Conservation (phyloP, 2,888 invertebrate genomes). For the Baccha elongata region DNA sequence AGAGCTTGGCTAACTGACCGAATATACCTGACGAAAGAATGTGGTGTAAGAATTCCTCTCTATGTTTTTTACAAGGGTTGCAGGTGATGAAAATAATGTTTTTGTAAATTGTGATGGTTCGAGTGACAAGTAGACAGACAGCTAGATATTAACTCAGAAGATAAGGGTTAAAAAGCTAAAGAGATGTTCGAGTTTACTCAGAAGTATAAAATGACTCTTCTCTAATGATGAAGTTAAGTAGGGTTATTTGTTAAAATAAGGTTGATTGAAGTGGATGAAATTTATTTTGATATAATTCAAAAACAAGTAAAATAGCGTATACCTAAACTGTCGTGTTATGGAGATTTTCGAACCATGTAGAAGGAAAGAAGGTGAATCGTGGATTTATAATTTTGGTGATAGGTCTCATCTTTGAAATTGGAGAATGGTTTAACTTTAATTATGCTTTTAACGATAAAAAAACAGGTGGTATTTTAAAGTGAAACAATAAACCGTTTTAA, state of each 20-base stretch:
- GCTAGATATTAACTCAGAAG: slow-evolving; percentile 56
- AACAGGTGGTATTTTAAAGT: neutral
- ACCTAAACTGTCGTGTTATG: too few relatives aligned
- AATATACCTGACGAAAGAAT: slow-evolving; percentile 46
- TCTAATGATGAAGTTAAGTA: slow-evolving; percentile 51
- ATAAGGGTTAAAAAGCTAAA: slow-evolving; percentile 65
- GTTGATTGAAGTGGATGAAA: slow-evolving; percentile 69
- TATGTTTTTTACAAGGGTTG: too few relatives aligned
- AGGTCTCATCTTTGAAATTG: neutral
- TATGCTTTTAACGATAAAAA: neutral
- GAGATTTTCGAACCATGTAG: slow-evolving; percentile 18
- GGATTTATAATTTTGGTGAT: too few relatives aligned
- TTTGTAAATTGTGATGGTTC: slow-evolving; percentile 24
- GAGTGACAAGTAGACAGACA: slow-evolving; percentile 66
- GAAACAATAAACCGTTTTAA: slow-evolving; percentile 36
- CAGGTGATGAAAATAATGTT: slow-evolving; percentile 58
- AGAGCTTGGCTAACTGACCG: slow-evolving; percentile 73
- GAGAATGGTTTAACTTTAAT: too few relatives aligned
- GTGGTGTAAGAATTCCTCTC: too few relatives aligned
- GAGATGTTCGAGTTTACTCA: too few relatives aligned
- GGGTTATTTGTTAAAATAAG: slow-evolving; percentile 67
- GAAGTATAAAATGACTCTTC: slow-evolving; percentile 9
- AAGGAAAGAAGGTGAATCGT: too few relatives aligned
- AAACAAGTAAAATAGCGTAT: too few relatives aligned
- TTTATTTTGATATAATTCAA: slow-evolving; percentile 62